Percentiles rank a stretch among this genome's conserved stretches.
phyloP scores from a whole-genome alignment of 2,113 vertebrate species.

The Mesoclemmys tuberculata region DNA sequence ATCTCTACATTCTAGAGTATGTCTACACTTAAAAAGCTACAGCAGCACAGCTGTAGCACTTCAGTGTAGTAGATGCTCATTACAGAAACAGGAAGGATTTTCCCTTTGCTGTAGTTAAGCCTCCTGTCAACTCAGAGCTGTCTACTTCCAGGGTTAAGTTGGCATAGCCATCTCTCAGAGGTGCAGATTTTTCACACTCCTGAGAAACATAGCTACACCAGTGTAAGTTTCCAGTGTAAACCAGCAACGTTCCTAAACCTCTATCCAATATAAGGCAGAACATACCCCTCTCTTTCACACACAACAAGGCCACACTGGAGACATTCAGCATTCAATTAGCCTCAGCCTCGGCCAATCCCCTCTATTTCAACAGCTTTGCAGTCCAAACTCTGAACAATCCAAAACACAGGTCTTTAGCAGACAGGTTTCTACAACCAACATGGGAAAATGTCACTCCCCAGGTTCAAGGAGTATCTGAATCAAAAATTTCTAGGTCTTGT shows the following conservation, averaged over 20 bases:
- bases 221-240: not conserved
- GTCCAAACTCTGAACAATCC: slow-evolving; percentile 40
- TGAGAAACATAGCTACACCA: not conserved
- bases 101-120: not conserved
- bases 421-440: slow-evolving; percentile 23
- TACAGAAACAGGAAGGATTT: not conserved
- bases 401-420: not conserved
- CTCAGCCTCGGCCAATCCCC: slow-evolving; percentile 36
- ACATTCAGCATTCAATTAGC: slow-evolving; percentile 36
- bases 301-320: slow-evolving; percentile 19
- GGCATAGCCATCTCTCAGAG: not conserved
- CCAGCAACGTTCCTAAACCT: slow-evolving; percentile 25
- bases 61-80: not conserved
- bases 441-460: slow-evolving; percentile 2
- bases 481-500: not conserved
- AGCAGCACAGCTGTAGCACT: too few species aligned
- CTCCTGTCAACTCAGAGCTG: not conserved
- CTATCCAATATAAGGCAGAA: not conserved
- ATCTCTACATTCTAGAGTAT: not conserved
- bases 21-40: not conserved
- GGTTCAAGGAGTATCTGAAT: slow-evolving; percentile 30
- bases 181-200: not conserved
- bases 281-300: not conserved
- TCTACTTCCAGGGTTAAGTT: not conserved
- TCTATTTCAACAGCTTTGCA: slow-evolving; percentile 48